Base-by-base conservation (phyloP, 1,140 invertebrate genomes). In the Nephila pilipes region DNA sequence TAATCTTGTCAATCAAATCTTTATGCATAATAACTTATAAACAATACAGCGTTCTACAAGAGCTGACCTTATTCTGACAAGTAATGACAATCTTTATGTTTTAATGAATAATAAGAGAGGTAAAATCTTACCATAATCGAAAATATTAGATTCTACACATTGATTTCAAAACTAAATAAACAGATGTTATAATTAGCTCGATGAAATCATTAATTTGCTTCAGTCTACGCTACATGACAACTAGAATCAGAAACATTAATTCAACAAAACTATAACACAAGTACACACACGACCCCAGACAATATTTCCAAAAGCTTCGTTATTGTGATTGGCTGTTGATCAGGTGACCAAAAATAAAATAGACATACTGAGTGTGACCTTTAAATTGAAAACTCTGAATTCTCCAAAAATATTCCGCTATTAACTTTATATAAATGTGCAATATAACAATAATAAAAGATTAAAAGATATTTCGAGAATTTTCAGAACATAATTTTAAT, bases 1-100 rank as follows among this genome's bases (percentile, higher is more conserved):
- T 54, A n/a, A 46, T 25, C 16, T 18, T 36, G 16, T 60, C 54
- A 87, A 36, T 29, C n/a, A 18, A 58, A 16, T 38, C 20, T 87
- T 22, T 36, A 22, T 10, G 1, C 38, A 87, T 55, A 69, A 46
- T 2, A 16, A 25, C 57, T n/a, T 10, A n/a, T 54, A n/a, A 75
- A 32, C 38, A 22, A n/a, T 18, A 88, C 12, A 88, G 36, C 38
- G 22, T 63, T 36, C 58, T 88, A 60, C 22, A 58, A 69, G 69
- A 46, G 32, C 36, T 88, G 87, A 88, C 87, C 87, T 88, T 88
- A 88, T 88, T 88, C 38, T 88, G 63, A 88, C 60, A 88, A 88
- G 57, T 69, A 88, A 75, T 54, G 36, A 88, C 60, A 54, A 18
- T 85, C 18, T 83, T 25, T 55, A 2, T 14, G 22, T 54, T 55